Percentiles rank a stretch among this genome's conserved stretches.
These are phyloP conservation scores for Tolypeutes matacus DNA, from an alignment of 2,797 vertebrate genomes.

Conservation along the genomic window DNA sequence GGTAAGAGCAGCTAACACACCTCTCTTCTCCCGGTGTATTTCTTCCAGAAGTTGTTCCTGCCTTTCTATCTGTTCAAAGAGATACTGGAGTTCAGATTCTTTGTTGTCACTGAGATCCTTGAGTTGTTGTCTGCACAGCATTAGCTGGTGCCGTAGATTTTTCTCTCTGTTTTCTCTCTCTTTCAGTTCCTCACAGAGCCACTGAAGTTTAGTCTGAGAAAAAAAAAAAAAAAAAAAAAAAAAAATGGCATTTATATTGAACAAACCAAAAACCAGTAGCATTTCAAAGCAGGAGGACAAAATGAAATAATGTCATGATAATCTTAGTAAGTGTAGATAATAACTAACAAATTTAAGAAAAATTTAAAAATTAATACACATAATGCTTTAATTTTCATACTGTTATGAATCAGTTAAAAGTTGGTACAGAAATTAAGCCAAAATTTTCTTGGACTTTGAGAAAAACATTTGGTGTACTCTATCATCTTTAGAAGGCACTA, in stretches of 20 bases:
- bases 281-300: conserved; percentile 15
- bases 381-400: neutral
- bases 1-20: conserved; percentile 85
- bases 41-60: conserved; percentile 93
- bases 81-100: conserved; percentile 90
- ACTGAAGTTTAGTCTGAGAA: conserved; percentile 93
- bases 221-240: conserved; percentile 26
- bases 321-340: neutral
- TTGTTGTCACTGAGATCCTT: conserved; percentile 89
- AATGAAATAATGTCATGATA: neutral
- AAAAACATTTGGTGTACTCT: neutral
- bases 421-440: neutral
- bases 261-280: neutral
- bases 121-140: conserved; percentile 91
- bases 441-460: neutral
- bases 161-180: conserved; percentile 91
- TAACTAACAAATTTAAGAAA: neutral
- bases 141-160: conserved; percentile 89
- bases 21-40: conserved; percentile 92
- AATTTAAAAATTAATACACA: neutral
- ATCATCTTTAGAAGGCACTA: conserved; percentile 20
- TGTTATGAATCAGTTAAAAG: neutral
- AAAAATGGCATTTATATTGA: conserved; percentile 27
- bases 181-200: conserved; percentile 94
- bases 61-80: conserved; percentile 91